Evolutionary conservation across 2,113 vertebrate species (phyloP), one percentile per base, ranked within the genome.

Genomic region (Euleptes europaea): DNA sequence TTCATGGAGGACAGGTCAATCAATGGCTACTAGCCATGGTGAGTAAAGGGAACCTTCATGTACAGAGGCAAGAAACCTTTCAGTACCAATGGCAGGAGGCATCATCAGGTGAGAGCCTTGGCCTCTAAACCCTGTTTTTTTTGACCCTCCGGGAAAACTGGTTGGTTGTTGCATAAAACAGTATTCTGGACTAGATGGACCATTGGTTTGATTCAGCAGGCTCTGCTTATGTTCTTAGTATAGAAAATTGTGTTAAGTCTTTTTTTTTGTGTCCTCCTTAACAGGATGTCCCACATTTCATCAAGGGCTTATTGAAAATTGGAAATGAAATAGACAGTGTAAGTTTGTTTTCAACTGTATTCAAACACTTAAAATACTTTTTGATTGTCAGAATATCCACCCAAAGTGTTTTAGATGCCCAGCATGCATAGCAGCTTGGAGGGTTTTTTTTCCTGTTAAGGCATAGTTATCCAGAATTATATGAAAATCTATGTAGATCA

Each of bases 241-340:
- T 10, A 28, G 8, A 63, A 63, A 28, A 28, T 7, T 28, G 49
- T 11, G 70, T 70, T 35, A 0, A 3, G 42, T 33, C 70, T 51
- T 66, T 66, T 81, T 80, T 33, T 85, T 86, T 90, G 31, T 94
- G 87, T 90, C n/a, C 65, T 2, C 2, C 2, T 0, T 65, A 66
- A 0, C 90, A 97, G 96, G 93, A 95, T 12, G 31, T 94, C 78
- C 91, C 91, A 1, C 65, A 75, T 82, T 93, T 95, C 80, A 95
- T 97, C 31, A 66, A 77, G 67, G 92, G 91, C 44, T 60, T 97
- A 88, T 73, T 97, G 87, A 95, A 83, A 92, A 96, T 96, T 83
- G 96, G 94, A 73, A 93, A 70, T 79, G 90, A 86, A 69, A 85
- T 96, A 90, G 92, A 96, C 89, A 93, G 90, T 6, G 97, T 97